phyloP scores from a whole-genome alignment of 2,113 vertebrate genomes.

The Halcyon malimbica region DNA sequence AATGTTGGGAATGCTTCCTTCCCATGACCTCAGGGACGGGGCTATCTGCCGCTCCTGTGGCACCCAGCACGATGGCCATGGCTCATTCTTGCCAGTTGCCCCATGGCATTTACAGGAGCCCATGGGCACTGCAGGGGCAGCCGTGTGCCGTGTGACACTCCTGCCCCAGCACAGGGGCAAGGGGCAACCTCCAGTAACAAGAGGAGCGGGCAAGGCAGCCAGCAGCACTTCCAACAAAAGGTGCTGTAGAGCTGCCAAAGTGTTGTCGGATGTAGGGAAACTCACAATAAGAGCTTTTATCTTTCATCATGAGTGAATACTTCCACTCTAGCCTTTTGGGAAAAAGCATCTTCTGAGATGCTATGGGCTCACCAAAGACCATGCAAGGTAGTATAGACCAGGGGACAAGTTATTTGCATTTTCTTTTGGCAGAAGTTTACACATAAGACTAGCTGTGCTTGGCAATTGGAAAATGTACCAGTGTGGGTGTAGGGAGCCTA shows the following conservation, averaged over 20 bases:
- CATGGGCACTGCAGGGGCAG: background rate
- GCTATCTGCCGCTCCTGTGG: background rate
- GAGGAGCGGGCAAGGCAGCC: background rate
- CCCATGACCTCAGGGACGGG: accelerated
- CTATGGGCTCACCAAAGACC: background rate
- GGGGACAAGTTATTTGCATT: background rate
- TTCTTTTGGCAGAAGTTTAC: background rate
- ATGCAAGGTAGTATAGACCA: background rate
- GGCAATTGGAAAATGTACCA: background rate
- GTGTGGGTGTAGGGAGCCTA: background rate
- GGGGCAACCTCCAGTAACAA: accelerated
- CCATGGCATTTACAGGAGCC: background rate
- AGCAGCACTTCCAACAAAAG: background rate
- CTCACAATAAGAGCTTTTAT: slow-evolving; percentile 1
- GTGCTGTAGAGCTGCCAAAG: background rate
- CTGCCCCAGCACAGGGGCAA: background rate
- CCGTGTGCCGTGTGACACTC: background rate
- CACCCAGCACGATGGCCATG: background rate
- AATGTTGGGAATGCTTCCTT: background rate
- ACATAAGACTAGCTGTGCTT: background rate
- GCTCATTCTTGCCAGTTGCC: background rate
- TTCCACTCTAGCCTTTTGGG: background rate
- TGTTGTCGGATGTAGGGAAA: background rate
- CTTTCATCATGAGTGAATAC: slow-evolving; percentile 24
- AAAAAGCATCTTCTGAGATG: background rate